Evolutionary conservation across 2,888 invertebrate species (phyloP).

Genomic region (Habrosyne pyritoides): DNA sequence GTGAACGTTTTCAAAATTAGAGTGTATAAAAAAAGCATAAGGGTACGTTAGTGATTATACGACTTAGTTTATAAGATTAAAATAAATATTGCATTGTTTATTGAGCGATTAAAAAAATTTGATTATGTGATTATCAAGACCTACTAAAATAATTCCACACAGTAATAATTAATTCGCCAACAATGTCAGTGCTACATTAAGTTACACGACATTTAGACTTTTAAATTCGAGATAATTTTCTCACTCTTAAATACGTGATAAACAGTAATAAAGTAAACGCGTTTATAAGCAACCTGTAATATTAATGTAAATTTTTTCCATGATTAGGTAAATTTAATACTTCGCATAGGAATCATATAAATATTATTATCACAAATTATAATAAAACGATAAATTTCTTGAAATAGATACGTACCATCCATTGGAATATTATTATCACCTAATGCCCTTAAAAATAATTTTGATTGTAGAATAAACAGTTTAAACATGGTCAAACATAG

Average conservation of each 20-base stretch:
- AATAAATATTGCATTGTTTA: conserved; percentile 8
- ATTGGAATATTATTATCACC: not conserved
- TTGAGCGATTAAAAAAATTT: conserved; percentile 7
- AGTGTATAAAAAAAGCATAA: no score
- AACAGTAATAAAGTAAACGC: not conserved
- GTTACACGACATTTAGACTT: not conserved
- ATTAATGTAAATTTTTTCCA: conserved; percentile 3
- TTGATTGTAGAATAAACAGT: no score
- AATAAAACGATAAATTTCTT: not conserved
- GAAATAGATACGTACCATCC: not conserved
- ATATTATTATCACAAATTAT: not conserved
- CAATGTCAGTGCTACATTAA: no score
- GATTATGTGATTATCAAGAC: not conserved
- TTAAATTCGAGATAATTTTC: conserved; percentile 5
- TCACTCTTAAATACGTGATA: no score
- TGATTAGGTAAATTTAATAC: conserved; percentile 22
- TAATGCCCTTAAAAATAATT: not conserved
- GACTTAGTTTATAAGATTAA: not conserved
- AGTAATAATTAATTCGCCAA: not conserved
- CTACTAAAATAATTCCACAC: not conserved
- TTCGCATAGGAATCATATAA: conserved; percentile 35
- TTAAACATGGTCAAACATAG: no score
- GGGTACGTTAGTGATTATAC: not conserved
- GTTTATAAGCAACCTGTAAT: not conserved
- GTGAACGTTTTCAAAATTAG: not conserved